These are phyloP conservation scores for Tursiops truncatus DNA, from an alignment of 2,113 vertebrate genomes.

Conservation along the genomic window DNA sequence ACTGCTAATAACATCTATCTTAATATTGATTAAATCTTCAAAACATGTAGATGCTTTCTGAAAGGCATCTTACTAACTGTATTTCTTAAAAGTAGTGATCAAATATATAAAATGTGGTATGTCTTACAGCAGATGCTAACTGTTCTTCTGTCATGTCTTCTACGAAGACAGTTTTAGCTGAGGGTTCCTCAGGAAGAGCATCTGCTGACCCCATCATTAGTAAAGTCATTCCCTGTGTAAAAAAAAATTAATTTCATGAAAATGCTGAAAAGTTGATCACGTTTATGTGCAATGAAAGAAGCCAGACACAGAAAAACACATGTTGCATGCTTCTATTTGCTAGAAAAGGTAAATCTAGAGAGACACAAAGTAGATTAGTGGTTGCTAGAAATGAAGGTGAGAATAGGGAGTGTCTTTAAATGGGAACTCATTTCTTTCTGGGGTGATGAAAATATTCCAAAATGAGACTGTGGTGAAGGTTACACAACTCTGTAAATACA, in stretches of 20 bases:
- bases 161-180: constrained; percentile 94
- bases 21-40: constrained; percentile 27
- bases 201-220: constrained; percentile 99
- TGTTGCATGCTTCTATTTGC: not conserved
- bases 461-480: not conserved
- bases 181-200: constrained; percentile 94
- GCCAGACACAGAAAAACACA: constrained; percentile 8
- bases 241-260: constrained; percentile 44
- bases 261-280: not conserved
- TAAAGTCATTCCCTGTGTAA: constrained; percentile 94
- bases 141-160: constrained; percentile 99
- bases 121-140: constrained; percentile 95
- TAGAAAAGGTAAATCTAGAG: not conserved
- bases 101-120: not conserved
- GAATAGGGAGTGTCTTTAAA: not conserved
- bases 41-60: constrained; percentile 20
- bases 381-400: not conserved
- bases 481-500: not conserved
- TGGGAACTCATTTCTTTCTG: not conserved
- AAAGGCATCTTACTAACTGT: constrained; percentile 29
- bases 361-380: not conserved
- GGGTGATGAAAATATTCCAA: not conserved
- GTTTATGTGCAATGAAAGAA: constrained; percentile 8
- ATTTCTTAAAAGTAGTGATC: constrained; percentile 31
- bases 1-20: not conserved